Conservation (phyloP, 2,797 vertebrate genomes). For the Prunella strophiata region DNA sequence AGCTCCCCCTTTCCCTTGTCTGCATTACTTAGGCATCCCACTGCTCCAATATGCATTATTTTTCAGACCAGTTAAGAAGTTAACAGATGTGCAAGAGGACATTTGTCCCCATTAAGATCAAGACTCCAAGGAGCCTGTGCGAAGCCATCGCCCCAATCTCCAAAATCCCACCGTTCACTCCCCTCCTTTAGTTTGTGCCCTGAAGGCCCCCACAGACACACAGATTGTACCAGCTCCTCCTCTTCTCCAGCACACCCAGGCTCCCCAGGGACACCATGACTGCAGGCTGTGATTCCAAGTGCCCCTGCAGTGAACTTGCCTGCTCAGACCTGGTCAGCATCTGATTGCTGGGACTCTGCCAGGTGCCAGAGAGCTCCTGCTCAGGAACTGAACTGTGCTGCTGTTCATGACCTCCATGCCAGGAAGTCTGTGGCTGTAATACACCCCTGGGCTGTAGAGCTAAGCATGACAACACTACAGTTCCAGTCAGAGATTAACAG, state of each 20-base stretch:
- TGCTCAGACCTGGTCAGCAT: neutral
- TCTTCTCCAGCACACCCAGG: neutral
- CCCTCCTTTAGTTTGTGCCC: neutral
- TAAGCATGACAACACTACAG: neutral
- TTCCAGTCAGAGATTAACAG: neutral
- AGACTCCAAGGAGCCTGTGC: neutral
- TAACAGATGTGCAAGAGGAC: neutral
- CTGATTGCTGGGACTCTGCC: neutral
- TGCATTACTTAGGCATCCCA: neutral
- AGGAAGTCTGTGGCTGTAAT: neutral
- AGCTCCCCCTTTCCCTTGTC: neutral
- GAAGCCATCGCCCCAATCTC: fast-evolving
- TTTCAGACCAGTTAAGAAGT: neutral
- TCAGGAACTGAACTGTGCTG: neutral
- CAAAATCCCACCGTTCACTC: neutral
- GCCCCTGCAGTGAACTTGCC: neutral
- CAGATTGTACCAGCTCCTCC: neutral
- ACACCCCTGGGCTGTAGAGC: neutral
- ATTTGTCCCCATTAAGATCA: neutral
- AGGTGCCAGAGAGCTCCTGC: neutral
- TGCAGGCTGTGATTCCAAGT: neutral
- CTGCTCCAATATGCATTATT: neutral
- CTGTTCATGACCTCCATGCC: neutral
- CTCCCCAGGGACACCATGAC: neutral
- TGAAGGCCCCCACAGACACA: neutral